These are phyloP conservation scores for Rhinichthys klamathensis DNA, from an alignment of 2,113 vertebrate species.

Conservation along the genomic window DNA sequence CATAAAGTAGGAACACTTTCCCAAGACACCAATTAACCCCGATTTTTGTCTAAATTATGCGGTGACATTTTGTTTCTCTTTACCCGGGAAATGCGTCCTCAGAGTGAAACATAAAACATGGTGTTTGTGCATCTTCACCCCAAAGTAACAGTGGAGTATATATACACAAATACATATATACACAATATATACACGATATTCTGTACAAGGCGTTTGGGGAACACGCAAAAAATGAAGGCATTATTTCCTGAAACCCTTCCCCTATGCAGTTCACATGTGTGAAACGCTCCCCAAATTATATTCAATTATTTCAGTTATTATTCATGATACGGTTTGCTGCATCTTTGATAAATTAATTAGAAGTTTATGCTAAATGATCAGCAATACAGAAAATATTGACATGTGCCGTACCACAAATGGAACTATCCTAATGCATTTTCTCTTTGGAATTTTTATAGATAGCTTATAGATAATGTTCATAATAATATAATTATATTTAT, in stretches of 20 bases:
- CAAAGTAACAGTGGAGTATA: background rate
- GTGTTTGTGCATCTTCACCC: background rate
- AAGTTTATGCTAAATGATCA: background rate
- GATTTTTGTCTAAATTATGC: slow-evolving; percentile 26
- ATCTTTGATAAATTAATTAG: background rate
- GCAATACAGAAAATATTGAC: background rate
- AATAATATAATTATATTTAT: background rate
- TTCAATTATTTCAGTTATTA: background rate
- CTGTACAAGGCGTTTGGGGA: too few relatives aligned
- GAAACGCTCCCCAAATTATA: background rate
- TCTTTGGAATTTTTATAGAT: background rate
- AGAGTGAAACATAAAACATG: background rate
- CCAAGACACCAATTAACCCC: slow-evolving; percentile 34
- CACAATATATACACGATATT: background rate
- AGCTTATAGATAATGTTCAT: background rate
- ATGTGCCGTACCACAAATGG: background rate
- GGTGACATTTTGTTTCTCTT: slow-evolving; percentile 31
- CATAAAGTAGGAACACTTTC: background rate
- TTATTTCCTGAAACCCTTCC: background rate
- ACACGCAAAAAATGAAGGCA: background rate
- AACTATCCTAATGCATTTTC: background rate
- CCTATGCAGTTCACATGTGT: background rate
- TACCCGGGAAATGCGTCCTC: background rate
- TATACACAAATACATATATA: too few relatives aligned
- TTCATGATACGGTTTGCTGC: background rate